Percentiles rank a stretch among this genome's conserved stretches.
phyloP scores from a whole-genome alignment of 1,140 invertebrate genomes.

The Tetragnatha versicolor region DNA sequence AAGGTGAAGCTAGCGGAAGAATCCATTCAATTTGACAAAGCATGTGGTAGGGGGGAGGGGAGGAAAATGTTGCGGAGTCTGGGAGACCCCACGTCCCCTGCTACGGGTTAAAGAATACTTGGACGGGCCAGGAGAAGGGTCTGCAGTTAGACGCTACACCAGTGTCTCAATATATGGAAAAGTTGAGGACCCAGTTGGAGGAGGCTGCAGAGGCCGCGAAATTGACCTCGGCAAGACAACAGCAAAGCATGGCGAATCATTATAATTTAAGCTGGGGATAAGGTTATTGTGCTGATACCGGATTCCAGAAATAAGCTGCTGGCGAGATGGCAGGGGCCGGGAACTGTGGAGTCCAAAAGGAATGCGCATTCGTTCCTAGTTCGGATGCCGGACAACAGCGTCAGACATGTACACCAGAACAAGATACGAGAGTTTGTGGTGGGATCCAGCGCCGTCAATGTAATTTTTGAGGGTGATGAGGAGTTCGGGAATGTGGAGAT shows the following conservation, averaged over 20 bases:
- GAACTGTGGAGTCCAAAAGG: neutral
- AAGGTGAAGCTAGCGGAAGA: no score
- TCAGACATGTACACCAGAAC: slow-evolving; percentile 5
- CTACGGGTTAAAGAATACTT: slow-evolving; percentile 6
- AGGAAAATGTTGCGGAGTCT: no score
- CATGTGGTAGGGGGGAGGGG: no score
- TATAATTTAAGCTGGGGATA: slow-evolving; percentile 3
- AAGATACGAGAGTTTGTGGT: slow-evolving; percentile 3
- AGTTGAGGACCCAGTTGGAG: neutral
- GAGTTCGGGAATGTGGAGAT: neutral
- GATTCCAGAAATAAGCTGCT: slow-evolving; percentile 20
- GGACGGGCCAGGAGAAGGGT: neutral
- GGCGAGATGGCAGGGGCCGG: slow-evolving; percentile 8
- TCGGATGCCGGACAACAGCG: neutral
- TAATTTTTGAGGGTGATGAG: no score
- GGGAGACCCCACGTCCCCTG: no score
- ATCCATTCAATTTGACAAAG: no score
- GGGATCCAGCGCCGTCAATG: neutral
- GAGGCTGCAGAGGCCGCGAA: neutral
- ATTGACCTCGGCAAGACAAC: neutral
- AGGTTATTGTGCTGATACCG: slow-evolving; percentile 24
- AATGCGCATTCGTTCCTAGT: neutral
- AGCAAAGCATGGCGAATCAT: neutral
- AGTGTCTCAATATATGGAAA: neutral
- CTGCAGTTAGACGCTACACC: neutral